Base-by-base conservation (phyloP, 2,888 invertebrate species). In the Calameuta filiformis region DNA sequence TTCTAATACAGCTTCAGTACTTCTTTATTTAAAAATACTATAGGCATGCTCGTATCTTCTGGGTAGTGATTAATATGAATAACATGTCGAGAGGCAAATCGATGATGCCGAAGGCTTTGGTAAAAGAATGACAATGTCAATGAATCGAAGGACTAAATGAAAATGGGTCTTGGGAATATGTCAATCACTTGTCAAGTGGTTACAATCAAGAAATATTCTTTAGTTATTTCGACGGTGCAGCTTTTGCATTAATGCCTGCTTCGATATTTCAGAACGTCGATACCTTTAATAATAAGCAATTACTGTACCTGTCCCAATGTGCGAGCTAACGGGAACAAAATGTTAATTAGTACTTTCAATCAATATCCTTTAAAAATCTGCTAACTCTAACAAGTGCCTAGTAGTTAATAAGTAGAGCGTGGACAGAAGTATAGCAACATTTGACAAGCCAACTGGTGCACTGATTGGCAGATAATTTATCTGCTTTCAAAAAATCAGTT, bases 231-330 rank as follows among this genome's bases (percentile, higher is more conserved):
- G 23, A 56, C 23, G 56, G 23, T 9, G 56, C 23, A 56, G 56
- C 56, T 56, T 56, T 56, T 56, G 15, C 9, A 56, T 15, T 23
- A 56, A 56, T 23, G 56, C 9, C 23, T 9, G 56, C 23, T 56
- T 23, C 56, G 56, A 56, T 56, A 56, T 56, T 56, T 56, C 23
- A 56, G 23, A 80, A 80, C 37, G 73, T 77, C n/a, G 68, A 37
- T 78, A 73, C 73, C 75, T 75, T 78, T 78, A 76, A 73, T 79
- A 81, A 76, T 71, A 79, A 79, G 78, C 83, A 84, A 85, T 84
- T 91, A 91, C 90, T 88, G 85, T 91, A 91, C 90, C 89, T 91
- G 90, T 89, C 89, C 91, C 88, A 90, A 87, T 88, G 87, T 90
- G 91, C 89, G 87, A 91, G 91, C 91, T 91, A 89, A 88, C 87